phyloP scores from a whole-genome alignment of 1,140 invertebrate species.

The Sinella curviseta region DNA sequence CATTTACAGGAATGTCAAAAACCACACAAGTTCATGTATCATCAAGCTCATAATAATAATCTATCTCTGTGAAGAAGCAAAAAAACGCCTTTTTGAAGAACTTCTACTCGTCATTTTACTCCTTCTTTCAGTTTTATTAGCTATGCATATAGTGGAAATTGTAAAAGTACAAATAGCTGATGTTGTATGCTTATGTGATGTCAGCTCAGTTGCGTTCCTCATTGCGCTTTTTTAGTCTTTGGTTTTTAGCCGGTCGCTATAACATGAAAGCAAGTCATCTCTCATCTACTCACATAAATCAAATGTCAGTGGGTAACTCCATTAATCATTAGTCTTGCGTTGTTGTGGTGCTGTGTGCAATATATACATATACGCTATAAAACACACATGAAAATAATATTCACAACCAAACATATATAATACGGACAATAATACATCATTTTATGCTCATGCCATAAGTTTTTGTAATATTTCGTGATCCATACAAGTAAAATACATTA shows the following conservation, averaged over 20 bases:
- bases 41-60: no score
- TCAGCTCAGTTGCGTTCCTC: not conserved
- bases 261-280: conserved; percentile 2
- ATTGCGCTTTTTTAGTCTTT: not conserved
- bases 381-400: not conserved
- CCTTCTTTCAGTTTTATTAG: no score
- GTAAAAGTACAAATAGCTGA: not conserved
- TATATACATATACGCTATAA: not conserved
- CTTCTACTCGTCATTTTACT: no score
- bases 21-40: no score
- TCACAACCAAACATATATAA: not conserved
- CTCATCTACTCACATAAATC: conserved; percentile 25
- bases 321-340: conserved; percentile 31
- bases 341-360: not conserved
- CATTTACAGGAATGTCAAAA: no score
- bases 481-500: not conserved
- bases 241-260: not conserved
- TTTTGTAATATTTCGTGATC: not conserved
- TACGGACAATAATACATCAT: not conserved
- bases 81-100: no score
- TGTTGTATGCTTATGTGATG: not conserved
- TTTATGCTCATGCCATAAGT: not conserved
- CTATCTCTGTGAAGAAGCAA: no score
- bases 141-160: no score
- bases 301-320: conserved; percentile 35